Conservation (phyloP, 64 coral and sea anemone species). For the Trachythela sp. region DNA sequence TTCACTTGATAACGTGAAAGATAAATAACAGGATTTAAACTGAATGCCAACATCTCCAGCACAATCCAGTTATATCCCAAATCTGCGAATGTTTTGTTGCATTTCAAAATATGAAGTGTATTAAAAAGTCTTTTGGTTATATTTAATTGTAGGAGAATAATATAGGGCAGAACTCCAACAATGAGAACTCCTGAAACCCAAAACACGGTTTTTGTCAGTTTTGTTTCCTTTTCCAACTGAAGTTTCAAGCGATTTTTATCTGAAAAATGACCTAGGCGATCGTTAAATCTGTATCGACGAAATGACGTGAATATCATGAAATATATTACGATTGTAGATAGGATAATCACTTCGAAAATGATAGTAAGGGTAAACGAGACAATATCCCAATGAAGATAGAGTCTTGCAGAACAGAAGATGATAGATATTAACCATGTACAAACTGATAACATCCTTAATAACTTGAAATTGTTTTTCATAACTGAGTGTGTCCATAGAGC, state of each 20-base stretch:
- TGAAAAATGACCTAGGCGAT: neutral
- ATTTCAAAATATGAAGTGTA: neutral
- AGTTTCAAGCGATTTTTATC: neutral
- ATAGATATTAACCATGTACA: neutral
- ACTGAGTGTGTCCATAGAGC: neutral
- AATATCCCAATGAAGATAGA: neutral
- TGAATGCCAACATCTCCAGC: neutral
- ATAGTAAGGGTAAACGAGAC: neutral
- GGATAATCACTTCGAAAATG: neutral
- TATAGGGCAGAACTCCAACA: neutral
- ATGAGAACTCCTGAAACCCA: neutral
- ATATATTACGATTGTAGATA: neutral
- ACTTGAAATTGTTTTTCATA: neutral
- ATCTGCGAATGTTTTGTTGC: neutral
- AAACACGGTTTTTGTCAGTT: neutral
- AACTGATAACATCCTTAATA: neutral
- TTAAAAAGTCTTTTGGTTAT: neutral
- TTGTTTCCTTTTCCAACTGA: neutral
- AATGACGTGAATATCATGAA: neutral
- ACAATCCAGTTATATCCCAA: neutral
- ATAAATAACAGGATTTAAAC: slow-evolving; percentile 1
- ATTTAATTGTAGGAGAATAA: neutral
- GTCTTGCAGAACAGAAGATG: neutral
- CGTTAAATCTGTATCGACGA: neutral
- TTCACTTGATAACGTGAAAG: neutral